Conservation (phyloP, 2,888 invertebrate genomes). For the Lomographa bimaculata region DNA sequence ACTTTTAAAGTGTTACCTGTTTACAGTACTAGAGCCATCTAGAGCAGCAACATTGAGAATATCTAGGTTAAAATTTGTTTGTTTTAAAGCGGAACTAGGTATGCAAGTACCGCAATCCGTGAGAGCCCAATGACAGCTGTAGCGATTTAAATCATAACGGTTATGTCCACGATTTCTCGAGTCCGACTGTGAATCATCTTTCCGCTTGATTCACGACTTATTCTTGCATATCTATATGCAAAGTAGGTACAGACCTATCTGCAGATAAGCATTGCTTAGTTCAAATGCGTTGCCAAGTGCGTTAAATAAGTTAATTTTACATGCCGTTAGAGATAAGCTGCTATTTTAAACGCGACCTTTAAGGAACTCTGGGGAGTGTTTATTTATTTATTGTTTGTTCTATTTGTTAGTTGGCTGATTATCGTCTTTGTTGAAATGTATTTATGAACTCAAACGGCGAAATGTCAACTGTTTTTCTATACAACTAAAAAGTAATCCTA, state of each 20-base stretch:
- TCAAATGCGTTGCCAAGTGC: constrained; percentile 34
- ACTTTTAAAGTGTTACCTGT: too few relatives aligned
- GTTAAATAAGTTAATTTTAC: constrained; percentile 31
- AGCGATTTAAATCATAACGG: constrained; percentile 79
- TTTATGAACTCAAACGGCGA: too few relatives aligned
- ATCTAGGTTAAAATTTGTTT: constrained; percentile 23
- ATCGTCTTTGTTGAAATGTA: too few relatives aligned
- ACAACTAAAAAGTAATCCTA: too few relatives aligned
- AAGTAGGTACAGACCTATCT: constrained; percentile 22
- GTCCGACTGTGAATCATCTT: constrained; percentile 73
- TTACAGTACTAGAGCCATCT: too few relatives aligned
- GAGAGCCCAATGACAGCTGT: constrained; percentile 67
- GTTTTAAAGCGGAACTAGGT: constrained; percentile 45
- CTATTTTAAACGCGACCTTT: constrained; percentile 12
- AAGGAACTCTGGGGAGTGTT: too few relatives aligned
- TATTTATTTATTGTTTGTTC: too few relatives aligned
- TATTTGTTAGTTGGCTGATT: too few relatives aligned
- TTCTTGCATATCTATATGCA: constrained; percentile 19
- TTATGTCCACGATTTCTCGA: constrained; percentile 57
- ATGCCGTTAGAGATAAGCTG: constrained; percentile 23
- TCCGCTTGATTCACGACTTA: constrained; percentile 68
- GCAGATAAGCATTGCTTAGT: constrained; percentile 38
- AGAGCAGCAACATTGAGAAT: too few relatives aligned
- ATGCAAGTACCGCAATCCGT: constrained; percentile 70
- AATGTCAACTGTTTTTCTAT: too few relatives aligned